Evolutionary conservation across 2,888 invertebrate genomes (phyloP), one percentile per base, ranked within the genome.

Genomic region (Meliscaeva auricollis): DNA sequence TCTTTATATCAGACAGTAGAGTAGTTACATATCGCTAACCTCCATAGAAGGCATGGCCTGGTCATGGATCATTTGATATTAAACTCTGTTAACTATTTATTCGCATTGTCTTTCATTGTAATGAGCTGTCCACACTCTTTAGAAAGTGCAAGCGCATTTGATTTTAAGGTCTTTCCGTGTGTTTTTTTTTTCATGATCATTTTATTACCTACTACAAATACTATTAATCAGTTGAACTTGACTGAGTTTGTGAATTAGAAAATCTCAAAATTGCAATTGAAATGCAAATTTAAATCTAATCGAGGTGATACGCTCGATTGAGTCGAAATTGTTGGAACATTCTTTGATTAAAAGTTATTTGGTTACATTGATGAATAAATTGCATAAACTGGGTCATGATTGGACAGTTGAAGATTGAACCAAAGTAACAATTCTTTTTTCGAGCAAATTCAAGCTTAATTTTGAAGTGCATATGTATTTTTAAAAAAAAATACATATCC

Each of bases 151-250:
- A 70, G 78, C 56, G 8, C 11, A 38, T 38, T 30, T 66, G 4
- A 66, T 20, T 35, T 17, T 11, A 30, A 32, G 44, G n/a, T 35
- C 17, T 41, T 46, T 60, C 54, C 69, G 64, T 66, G 66, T 76
- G 79, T 70, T 75, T 54, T 84, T 70, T 75, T 54, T 84, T 84
- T 80, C 68, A 79, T 75, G 58, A 76, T 79, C 79, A 60, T 46
- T n/a, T n/a, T n/a, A n/a, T n/a, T n/a, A n/a, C n/a, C n/a, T 11
- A 54, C 41, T n/a, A 0, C 52, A 26, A 26, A 2, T 26, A 26
- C 26, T 4, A 74, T 83, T 75, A 79, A 84, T 84, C 83, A 72
- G 70, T 84, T 84, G 75, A 84, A 84, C 84, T 84, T 80, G 84
- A 84, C 75, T 84, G 80, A 72, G 60, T 79, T 76, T 64, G 20